Evolutionary conservation across 2,888 invertebrate species (phyloP).

Genomic region (Encarsia formosa): DNA sequence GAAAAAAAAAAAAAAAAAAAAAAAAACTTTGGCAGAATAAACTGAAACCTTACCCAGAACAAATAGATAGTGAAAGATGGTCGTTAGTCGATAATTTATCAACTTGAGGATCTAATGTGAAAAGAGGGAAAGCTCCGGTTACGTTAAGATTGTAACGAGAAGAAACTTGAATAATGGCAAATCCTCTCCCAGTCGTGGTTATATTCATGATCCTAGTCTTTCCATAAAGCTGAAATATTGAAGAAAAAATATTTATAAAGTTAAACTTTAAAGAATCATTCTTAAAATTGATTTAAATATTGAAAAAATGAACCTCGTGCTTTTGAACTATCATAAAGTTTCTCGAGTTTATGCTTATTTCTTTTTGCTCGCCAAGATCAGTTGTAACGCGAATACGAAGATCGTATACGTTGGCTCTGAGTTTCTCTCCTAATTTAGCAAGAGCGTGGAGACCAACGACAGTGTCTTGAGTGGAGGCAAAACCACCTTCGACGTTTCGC

Average conservation of each 20-base stretch:
- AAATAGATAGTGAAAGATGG: slow-evolving; percentile 76
- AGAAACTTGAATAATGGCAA: slow-evolving; percentile 72
- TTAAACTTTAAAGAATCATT: background rate
- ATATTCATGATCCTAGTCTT: slow-evolving; percentile 65
- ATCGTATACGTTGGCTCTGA: slow-evolving; percentile 55
- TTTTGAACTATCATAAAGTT: slow-evolving; percentile 81
- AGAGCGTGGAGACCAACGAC: slow-evolving; percentile 71
- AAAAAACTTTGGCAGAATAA: too few relatives aligned
- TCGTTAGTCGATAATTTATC: slow-evolving; percentile 74
- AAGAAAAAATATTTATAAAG: background rate
- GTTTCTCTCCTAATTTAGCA: slow-evolving; percentile 61
- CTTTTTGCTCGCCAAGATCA: slow-evolving; percentile 55
- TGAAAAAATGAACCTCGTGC: slow-evolving; percentile 57
- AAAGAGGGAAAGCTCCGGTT: slow-evolving; percentile 82
- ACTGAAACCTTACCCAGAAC: slow-evolving; percentile 73
- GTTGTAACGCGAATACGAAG: slow-evolving; percentile 57
- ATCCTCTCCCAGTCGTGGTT: slow-evolving; percentile 74
- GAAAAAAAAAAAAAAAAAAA: too few relatives aligned
- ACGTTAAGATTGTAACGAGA: slow-evolving; percentile 82
- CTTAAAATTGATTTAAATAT: background rate
- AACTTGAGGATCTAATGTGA: slow-evolving; percentile 80
- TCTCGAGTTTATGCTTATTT: slow-evolving; percentile 68
- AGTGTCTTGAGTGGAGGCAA: slow-evolving; percentile 72
- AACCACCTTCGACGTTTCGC: slow-evolving; percentile 67
- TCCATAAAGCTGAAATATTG: slow-evolving; percentile 51